Conservation (phyloP, 1,140 invertebrate genomes). For the Paraescarpia echinospica region DNA sequence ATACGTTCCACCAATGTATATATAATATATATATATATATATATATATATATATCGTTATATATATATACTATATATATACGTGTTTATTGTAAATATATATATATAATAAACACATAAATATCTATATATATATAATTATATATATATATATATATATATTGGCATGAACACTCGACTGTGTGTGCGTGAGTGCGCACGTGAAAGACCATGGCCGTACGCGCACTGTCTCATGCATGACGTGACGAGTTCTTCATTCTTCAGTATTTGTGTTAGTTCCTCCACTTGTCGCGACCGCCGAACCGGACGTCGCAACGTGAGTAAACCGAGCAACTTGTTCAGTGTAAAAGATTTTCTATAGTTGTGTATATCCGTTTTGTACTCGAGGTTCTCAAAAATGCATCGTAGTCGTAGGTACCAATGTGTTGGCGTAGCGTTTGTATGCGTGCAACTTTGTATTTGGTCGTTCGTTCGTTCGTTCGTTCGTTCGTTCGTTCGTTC, state of each 20-base stretch:
- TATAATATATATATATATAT: background rate
- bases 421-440: background rate
- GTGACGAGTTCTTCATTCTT: background rate
- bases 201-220: background rate
- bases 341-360: no score
- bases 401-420: background rate
- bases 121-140: background rate
- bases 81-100: background rate
- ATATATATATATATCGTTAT: background rate
- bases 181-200: background rate
- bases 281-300: background rate
- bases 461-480: background rate
- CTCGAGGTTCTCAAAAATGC: background rate
- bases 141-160: background rate
- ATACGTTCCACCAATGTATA: background rate
- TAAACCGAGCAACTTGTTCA: background rate
- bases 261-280: background rate
- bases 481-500: conserved; percentile 3
- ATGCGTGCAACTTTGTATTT: background rate
- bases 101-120: background rate
- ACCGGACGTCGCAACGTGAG: background rate
- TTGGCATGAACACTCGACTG: background rate
- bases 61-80: conserved; percentile 7
- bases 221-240: background rate
- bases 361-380: background rate